Base-by-base conservation (phyloP, 2,113 vertebrate genomes). In the Oncorhynchus mykiss region DNA sequence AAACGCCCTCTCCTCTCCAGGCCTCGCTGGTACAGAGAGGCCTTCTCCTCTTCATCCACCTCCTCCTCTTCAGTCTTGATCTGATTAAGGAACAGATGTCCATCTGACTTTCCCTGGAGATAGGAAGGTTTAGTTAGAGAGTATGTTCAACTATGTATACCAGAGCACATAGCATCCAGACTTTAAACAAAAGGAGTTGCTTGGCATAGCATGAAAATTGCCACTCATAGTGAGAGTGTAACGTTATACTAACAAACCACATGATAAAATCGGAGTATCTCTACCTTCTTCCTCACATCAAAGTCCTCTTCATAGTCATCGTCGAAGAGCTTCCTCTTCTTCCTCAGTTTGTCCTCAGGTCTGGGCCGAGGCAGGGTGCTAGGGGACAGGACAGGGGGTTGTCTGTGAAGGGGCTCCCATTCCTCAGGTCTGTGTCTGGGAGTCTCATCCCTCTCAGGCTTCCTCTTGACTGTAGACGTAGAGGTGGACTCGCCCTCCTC, bases 241-340 rank as follows among this genome's bases (percentile, higher is more conserved):
- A 62, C 8, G 2, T 62, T 22, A 62, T 9, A 62, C 20, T 22
- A 68, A 14, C 11, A 18, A 18, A 18, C 66, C 16, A 1, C 9
- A 20, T 22, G 5, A 20, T 22, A 13, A 51, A 45, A 45, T 45
- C 9, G 2, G 39, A 45, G 39, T 45, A 9, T 45, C 66, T 84
- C 48, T 89, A 99, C 97, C 95, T 95, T 92, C 82, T 97, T 99
- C 67, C 95, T 96, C 76, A 93, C 80, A 7, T 88, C 73, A 29
- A 95, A 87, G 34, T 98, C 96, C 31, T 95, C 94, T 16, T 99
- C 94, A 12, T 95, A 94, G 12, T 96, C 96, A 3, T 45, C 39
- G 9, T 99, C 97, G 31, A 96, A 97, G 67, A 93, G 86, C 86
- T 96, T 96, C 90, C 97, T 94, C 79, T 99, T 99, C 92, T 96